Percentiles rank a stretch among this genome's conserved stretches.
These are phyloP conservation scores for Coecobrya sp. DNA, from an alignment of 2,888 invertebrate genomes.

Conservation along the genomic window DNA sequence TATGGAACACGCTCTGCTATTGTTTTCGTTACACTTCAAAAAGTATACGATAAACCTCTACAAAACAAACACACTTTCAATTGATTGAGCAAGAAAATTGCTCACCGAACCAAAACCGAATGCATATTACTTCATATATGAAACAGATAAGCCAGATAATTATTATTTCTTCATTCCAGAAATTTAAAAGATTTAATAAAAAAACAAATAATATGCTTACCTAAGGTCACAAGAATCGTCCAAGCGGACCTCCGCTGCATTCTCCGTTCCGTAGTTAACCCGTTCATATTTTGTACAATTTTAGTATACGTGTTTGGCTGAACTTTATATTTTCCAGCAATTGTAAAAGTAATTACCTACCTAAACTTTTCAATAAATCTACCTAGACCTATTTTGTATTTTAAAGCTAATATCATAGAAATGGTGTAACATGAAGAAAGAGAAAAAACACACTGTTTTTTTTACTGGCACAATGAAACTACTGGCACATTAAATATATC, in stretches of 20 bases:
- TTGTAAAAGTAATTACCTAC: background rate
- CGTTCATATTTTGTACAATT: slow-evolving; percentile 59
- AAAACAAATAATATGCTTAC: slow-evolving; percentile 37
- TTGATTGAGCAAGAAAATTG: slow-evolving; percentile 8
- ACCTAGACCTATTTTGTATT: background rate
- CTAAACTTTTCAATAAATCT: too few relatives aligned
- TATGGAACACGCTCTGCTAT: background rate
- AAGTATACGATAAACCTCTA: background rate
- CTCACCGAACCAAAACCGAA: background rate
- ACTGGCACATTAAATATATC: slow-evolving; percentile 62
- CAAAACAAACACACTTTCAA: background rate
- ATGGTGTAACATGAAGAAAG: too few relatives aligned
- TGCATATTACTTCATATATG: background rate
- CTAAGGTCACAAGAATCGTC: slow-evolving; percentile 60
- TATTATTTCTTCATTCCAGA: background rate
- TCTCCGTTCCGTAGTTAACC: background rate
- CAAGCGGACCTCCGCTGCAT: slow-evolving; percentile 55
- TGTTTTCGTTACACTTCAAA: background rate
- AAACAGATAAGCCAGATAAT: background rate
- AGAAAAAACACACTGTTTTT: background rate
- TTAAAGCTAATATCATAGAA: background rate
- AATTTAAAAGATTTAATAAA: too few relatives aligned
- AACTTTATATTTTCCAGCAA: slow-evolving; percentile 21
- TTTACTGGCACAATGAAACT: slow-evolving; percentile 37
- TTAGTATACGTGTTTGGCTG: background rate